Percentiles rank a stretch among this genome's conserved stretches.
Evolutionary conservation across 2,113 vertebrate species (phyloP).

Genomic region (Sterrhoptilus dennistouni): DNA sequence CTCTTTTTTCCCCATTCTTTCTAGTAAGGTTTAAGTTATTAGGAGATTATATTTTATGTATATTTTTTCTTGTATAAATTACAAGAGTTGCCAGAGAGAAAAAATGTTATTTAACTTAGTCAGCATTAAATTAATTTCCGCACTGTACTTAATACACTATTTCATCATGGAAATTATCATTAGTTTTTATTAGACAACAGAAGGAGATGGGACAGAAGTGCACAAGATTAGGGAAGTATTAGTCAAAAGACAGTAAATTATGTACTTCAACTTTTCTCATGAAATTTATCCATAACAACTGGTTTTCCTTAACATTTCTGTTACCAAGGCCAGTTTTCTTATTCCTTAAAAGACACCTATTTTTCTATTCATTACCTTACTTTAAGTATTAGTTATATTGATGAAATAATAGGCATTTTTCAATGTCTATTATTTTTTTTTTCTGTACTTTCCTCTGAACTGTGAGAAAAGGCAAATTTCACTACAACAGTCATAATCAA

Average conservation of each 20-base stretch:
- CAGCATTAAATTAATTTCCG: not conserved
- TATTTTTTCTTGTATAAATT: not conserved
- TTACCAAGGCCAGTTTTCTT: not conserved
- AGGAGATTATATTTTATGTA: not conserved
- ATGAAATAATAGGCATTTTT: not conserved
- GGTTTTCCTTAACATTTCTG: not conserved
- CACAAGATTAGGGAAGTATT: not conserved
- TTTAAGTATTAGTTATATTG: not conserved
- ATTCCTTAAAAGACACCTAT: not conserved
- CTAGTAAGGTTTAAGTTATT: not conserved
- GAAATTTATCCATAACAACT: not conserved
- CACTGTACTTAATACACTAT: not conserved
- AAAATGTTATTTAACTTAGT: not conserved
- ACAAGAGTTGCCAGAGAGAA: not conserved
- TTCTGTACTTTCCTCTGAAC: not conserved
- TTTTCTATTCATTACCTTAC: not conserved
- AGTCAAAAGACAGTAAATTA: not conserved
- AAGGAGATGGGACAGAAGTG: not conserved
- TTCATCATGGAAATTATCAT: not conserved
- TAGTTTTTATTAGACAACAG: not conserved
- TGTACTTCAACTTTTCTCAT: not conserved
- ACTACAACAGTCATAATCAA: not conserved
- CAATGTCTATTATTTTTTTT: not conserved
- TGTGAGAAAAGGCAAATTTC: not conserved
- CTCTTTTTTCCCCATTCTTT: accelerated